phyloP scores from a whole-genome alignment of 2,113 vertebrate species.

The Diphyllodes magnificus region DNA sequence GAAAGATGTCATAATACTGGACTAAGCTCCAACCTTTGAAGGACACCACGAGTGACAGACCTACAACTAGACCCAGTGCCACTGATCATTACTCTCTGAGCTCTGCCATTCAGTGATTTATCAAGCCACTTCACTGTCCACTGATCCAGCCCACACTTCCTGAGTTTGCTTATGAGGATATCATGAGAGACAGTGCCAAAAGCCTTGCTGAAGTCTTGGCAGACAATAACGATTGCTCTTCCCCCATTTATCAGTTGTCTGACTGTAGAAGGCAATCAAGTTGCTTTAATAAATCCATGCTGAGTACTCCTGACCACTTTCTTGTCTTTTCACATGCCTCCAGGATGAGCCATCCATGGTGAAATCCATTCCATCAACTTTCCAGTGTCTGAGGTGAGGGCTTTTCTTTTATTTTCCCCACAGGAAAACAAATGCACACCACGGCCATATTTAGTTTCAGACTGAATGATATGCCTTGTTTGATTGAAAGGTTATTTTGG shows the following conservation, averaged over 20 bases:
- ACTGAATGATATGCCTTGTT: neutral
- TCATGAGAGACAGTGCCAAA: neutral
- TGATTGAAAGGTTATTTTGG: neutral
- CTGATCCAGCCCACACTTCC: neutral
- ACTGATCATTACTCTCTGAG: neutral
- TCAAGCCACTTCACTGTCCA: neutral
- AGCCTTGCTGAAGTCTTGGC: neutral
- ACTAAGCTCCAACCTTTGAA: neutral
- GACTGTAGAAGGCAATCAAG: neutral
- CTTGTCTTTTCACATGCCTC: too few relatives aligned
- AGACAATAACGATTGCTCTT: neutral
- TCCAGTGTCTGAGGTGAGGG: neutral
- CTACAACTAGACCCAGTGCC: neutral
- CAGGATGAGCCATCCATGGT: neutral
- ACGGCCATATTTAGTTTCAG: neutral
- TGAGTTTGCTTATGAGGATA: neutral
- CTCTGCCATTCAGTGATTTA: neutral
- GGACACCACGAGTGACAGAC: neutral
- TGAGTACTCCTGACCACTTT: neutral
- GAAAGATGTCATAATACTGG: neutral
- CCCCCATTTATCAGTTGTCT: neutral
- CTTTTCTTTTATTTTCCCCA: neutral
- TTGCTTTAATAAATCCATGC: neutral
- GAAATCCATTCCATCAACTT: neutral
- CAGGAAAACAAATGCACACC: neutral